Evolutionary conservation across 2,797 vertebrate genomes (phyloP).

Genomic region (Poecilia picta): DNA sequence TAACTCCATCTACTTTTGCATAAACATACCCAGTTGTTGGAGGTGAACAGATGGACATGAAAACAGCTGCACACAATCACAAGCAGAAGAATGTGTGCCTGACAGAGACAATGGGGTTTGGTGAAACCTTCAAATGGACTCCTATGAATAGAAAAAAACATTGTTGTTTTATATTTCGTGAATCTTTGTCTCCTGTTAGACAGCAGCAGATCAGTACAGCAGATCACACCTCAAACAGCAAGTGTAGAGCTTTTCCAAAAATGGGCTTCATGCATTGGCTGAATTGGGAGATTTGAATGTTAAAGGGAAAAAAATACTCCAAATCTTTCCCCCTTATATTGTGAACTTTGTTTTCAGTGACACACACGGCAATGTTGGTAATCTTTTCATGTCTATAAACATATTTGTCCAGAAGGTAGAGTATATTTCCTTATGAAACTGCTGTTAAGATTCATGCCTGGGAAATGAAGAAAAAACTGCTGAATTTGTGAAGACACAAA

Average conservation of each 20-base stretch:
- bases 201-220: conserved; percentile 63
- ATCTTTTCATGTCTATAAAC: neutral
- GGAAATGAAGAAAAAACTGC: neutral
- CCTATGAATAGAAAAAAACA: conserved; percentile 64
- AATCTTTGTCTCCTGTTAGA: conserved; percentile 60
- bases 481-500: conserved; percentile 1
- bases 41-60: conserved; percentile 48
- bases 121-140: conserved; percentile 51
- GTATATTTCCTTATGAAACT: neutral
- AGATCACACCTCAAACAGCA: conserved; percentile 13
- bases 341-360: neutral
- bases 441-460: neutral
- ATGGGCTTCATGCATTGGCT: conserved; percentile 11
- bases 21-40: conserved; percentile 13
- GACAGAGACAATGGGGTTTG: conserved; percentile 41
- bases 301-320: neutral
- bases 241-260: conserved; percentile 21
- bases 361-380: neutral
- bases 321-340: neutral
- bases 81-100: conserved; percentile 33
- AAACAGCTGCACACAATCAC: conserved; percentile 27
- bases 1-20: neutral
- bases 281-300: conserved; percentile 1
- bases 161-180: conserved; percentile 46
- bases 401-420: neutral